Evolutionary conservation across 2,113 vertebrate species (phyloP), one percentile per base, ranked within the genome.

Genomic region (Agapornis roseicollis): DNA sequence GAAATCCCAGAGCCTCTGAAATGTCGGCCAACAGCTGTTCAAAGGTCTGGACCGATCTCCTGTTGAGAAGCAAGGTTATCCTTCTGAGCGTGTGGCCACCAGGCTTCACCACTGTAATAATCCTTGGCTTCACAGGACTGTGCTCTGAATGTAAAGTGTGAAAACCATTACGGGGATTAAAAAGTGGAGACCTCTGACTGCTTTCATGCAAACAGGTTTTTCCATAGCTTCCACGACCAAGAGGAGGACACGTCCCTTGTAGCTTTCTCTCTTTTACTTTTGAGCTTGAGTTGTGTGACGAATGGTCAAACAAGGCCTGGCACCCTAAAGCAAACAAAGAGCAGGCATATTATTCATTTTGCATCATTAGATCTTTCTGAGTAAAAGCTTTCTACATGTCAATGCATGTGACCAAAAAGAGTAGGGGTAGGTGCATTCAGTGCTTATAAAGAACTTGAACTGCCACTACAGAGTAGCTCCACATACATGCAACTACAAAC

Each of bases 1-100:
- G 99, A 91, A 99, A 99, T 42, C 99, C 99, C 97, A 99, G 81
- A 25, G 99, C 99, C 97, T 99, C 99, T 0, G 99, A 99, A 87
- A 99, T 98, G 87, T 99, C 99, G 8, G 98, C 97, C 65, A 99
- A 69, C 78, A 99, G 98, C 87, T 99, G 99, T 81, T 99, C 99
- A 53, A 99, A 99, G 5, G 98, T 99, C 97, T 99, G 98, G 58
- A 99, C 98, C 0, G 98, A 99, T 33, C 98, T 98, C n/a, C 98
- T 98, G 94, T 99, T 99, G 73, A 99, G 98, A 60, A 99, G 98
- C 89, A 99, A 94, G 2, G 98, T 98, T 95, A 99, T 98, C 97
- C 99, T 99, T 37, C 98, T 96, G 24, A 98, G 96, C 0, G 97
- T 97, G 63, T 97, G 98, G 9, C 97, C 97, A 1, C 98, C 98